Evolutionary conservation across 2,113 vertebrate species (phyloP).

Genomic region (Pygoscelis adeliae): DNA sequence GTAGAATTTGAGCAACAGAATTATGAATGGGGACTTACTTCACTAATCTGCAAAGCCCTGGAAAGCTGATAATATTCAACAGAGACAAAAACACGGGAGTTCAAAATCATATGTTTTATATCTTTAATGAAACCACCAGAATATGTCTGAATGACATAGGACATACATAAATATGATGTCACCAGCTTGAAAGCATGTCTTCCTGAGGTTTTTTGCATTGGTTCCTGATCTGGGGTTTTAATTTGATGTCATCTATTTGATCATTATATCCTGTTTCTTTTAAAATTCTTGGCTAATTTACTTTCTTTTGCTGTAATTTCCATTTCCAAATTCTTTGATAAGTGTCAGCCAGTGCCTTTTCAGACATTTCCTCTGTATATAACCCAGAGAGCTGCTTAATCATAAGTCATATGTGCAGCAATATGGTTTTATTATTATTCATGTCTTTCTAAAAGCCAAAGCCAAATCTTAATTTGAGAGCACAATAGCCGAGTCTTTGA

Average conservation of each 20-base stretch:
- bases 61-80: neutral
- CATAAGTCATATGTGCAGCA: conserved; percentile 46
- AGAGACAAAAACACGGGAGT: neutral
- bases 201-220: neutral
- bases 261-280: conserved; percentile 46
- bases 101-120: neutral
- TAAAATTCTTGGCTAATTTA: conserved; percentile 54
- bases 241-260: conserved; percentile 51
- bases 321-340: conserved; percentile 60
- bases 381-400: conserved; percentile 56
- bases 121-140: neutral
- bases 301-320: conserved; percentile 57
- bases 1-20: neutral
- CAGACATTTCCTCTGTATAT: conserved; percentile 59
- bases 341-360: conserved; percentile 59
- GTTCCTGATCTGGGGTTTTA: conserved; percentile 26
- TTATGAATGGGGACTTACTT: neutral
- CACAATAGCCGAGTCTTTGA: conserved; percentile 1
- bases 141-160: neutral
- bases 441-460: conserved; percentile 1
- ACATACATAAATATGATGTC: conserved; percentile 25
- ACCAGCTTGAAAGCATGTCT: neutral
- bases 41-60: neutral
- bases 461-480: conserved; percentile 56
- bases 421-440: conserved; percentile 67